Percentiles rank a stretch among this genome's conserved stretches.
Conservation (phyloP, 2,797 vertebrate genomes). For the Alfaro cultratus region DNA sequence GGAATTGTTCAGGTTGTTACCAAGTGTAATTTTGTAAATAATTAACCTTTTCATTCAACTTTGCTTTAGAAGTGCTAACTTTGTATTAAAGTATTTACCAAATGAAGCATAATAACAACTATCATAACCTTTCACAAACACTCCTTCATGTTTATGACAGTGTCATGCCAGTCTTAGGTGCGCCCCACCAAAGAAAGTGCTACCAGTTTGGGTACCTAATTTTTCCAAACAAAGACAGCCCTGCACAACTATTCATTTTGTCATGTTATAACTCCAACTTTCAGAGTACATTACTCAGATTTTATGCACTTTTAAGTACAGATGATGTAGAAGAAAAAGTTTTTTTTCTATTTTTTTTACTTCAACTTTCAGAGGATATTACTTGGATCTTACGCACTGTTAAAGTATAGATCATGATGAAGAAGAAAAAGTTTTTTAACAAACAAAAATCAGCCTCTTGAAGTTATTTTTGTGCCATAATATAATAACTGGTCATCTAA, state of each 20-base stretch:
- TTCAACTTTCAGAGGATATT: neutral
- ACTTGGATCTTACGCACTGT: neutral
- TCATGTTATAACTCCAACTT: neutral
- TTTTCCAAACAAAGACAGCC: neutral
- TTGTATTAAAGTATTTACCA: too few species aligned
- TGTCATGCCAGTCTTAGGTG: too few species aligned
- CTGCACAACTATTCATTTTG: neutral
- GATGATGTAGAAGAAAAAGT: neutral
- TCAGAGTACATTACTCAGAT: neutral
- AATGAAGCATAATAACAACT: too few species aligned
- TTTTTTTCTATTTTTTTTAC: too few species aligned
- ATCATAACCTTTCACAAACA: too few species aligned
- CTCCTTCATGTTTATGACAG: too few species aligned
- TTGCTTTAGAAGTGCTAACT: too few species aligned
- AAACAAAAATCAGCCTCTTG: neutral
- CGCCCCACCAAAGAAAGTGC: too few species aligned
- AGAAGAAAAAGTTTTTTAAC: neutral
- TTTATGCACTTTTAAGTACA: neutral
- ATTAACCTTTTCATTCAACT: too few species aligned
- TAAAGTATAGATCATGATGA: neutral
- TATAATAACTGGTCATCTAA: neutral
- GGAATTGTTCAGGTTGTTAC: too few species aligned
- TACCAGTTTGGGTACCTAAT: neutral
- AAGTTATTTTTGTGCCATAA: neutral
- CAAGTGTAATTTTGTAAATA: too few species aligned